Conservation (phyloP, 2,797 vertebrate genomes). For the Helostoma temminkii region DNA sequence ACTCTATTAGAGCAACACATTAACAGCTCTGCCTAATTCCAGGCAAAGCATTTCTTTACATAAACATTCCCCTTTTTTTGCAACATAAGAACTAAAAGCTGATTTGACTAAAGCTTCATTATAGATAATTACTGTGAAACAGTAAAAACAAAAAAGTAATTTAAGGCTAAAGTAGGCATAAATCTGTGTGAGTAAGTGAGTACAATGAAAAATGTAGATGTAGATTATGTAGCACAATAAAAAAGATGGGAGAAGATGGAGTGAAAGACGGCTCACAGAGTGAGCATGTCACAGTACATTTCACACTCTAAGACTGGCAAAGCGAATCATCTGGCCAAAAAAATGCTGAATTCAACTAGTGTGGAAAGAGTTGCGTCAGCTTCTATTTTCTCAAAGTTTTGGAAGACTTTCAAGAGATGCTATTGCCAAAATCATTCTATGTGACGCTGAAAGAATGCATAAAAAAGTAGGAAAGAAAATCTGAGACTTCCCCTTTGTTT, state of each 20-base stretch:
- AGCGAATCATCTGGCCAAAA: constrained; percentile 59
- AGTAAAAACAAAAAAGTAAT: constrained; percentile 19
- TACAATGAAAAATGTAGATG: constrained; percentile 12
- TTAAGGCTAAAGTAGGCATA: constrained; percentile 1
- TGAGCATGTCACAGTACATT: constrained; percentile 58
- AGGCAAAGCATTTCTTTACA: constrained; percentile 21
- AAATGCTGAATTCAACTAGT: constrained; percentile 59
- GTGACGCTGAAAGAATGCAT: constrained; percentile 59
- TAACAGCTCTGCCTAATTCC: constrained; percentile 16
- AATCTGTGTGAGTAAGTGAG: constrained; percentile 13
- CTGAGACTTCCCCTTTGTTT: constrained; percentile 43
- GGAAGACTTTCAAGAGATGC: constrained; percentile 69
- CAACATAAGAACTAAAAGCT: constrained; percentile 9
- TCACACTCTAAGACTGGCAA: constrained; percentile 64
- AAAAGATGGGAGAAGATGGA: constrained; percentile 27
- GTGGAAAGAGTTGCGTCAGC: constrained; percentile 79
- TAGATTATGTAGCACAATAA: constrained; percentile 31
- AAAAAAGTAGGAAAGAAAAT: constrained; percentile 53
- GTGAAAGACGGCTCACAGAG: constrained; percentile 32
- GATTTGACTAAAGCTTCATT: constrained; percentile 21
- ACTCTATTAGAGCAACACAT: constrained; percentile 18
- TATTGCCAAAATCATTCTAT: constrained; percentile 61
- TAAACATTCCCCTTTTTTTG: not conserved
- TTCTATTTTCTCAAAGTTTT: constrained; percentile 66
- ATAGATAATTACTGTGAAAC: constrained; percentile 24